phyloP scores from a whole-genome alignment of 2,888 invertebrate species.

The Drosophila prostipennis region DNA sequence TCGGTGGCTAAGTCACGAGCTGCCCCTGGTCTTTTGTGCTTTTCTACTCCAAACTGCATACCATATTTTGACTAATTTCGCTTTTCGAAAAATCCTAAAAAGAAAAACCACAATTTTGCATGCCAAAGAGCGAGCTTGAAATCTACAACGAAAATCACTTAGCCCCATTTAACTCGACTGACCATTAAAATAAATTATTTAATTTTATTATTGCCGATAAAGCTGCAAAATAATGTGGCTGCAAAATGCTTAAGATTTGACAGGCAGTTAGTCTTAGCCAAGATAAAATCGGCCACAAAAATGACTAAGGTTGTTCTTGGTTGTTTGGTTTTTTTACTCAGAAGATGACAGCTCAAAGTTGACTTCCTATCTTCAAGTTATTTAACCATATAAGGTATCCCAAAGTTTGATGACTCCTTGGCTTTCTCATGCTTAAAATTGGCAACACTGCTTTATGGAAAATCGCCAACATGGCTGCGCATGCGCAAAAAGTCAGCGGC shows the following conservation, averaged over 20 bases:
- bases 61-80: slow-evolving; percentile 58
- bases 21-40: slow-evolving; percentile 59
- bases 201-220: slow-evolving; percentile 72
- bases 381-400: background rate
- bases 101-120: slow-evolving; percentile 52
- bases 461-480: slow-evolving; percentile 45
- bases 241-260: slow-evolving; percentile 52
- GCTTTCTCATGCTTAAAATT: slow-evolving; percentile 19
- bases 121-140: slow-evolving; percentile 43
- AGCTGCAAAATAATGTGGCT: slow-evolving; percentile 59
- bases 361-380: slow-evolving; percentile 15
- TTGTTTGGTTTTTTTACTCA: too few relatives aligned
- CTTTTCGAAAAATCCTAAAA: slow-evolving; percentile 22
- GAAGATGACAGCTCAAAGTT: slow-evolving; percentile 8
- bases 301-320: slow-evolving; percentile 8
- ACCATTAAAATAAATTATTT: slow-evolving; percentile 76
- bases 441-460: slow-evolving; percentile 27
- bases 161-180: slow-evolving; percentile 68
- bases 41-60: slow-evolving; percentile 2
- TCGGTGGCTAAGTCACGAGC: slow-evolving; percentile 59
- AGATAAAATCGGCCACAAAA: slow-evolving; percentile 31
- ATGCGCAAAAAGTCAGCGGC: slow-evolving; percentile 32
- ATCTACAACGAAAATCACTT: slow-evolving; percentile 78
- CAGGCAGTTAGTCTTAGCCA: slow-evolving; percentile 50
- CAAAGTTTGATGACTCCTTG: slow-evolving; percentile 16